These are phyloP conservation scores for Peromyscus aztecus DNA, from an alignment of 2,797 vertebrate genomes.

Conservation along the genomic window DNA sequence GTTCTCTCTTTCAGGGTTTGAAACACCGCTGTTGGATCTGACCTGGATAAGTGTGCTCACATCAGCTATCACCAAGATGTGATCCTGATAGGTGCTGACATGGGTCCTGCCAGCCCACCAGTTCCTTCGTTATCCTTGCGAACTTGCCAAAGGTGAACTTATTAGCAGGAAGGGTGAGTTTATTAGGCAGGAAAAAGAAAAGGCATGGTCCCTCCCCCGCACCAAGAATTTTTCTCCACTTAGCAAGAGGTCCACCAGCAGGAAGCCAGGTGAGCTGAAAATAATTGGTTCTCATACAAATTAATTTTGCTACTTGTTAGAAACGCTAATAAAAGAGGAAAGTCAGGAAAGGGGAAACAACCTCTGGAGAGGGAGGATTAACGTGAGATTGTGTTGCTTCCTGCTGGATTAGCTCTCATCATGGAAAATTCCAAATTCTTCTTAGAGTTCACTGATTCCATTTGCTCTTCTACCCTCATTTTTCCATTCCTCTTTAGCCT, in stretches of 20 bases:
- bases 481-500: neutral
- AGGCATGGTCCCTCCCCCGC: neutral
- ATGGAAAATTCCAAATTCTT: neutral
- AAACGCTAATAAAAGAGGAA: neutral
- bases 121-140: neutral
- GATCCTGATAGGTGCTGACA: neutral
- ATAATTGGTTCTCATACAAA: neutral
- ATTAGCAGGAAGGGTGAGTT: neutral
- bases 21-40: neutral
- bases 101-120: neutral
- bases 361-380: neutral
- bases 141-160: neutral
- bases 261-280: neutral
- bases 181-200: slow-evolving; percentile 7
- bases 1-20: neutral
- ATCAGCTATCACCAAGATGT: neutral
- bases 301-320: slow-evolving; percentile 26
- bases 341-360: neutral
- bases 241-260: neutral
- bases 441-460: neutral
- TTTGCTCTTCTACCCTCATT: neutral
- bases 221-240: neutral
- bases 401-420: neutral
- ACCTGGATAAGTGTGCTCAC: neutral
- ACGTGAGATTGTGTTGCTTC: neutral